A percentile compares a stretch with the other conserved stretches of the same genome.
Evolutionary conservation across 2,113 vertebrate genomes (phyloP).

Genomic region (Phalacrocorax brasilianus): DNA sequence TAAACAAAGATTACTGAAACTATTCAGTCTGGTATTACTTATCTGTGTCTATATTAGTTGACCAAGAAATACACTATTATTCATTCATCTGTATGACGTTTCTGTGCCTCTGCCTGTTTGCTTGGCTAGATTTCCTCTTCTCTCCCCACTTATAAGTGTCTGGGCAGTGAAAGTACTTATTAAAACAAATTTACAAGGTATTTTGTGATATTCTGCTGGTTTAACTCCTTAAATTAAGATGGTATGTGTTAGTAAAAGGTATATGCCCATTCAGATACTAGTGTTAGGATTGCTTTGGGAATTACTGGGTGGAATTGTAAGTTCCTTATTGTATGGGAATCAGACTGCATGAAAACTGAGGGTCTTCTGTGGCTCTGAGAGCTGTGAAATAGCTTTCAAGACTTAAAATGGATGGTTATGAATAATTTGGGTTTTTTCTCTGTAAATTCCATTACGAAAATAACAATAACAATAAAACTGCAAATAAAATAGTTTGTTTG

Average conservation of each 20-base stretch:
- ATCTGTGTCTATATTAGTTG: background rate
- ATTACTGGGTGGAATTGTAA: background rate
- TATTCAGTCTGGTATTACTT: background rate
- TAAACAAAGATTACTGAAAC: conserved; percentile 4
- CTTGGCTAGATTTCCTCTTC: background rate
- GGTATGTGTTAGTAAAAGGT: background rate
- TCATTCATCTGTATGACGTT: background rate
- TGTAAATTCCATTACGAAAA: conserved; percentile 6
- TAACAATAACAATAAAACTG: background rate
- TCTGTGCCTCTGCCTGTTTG: background rate
- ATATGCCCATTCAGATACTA: background rate
- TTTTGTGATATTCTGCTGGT: background rate
- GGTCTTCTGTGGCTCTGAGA: background rate
- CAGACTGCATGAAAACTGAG: background rate
- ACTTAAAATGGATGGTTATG: background rate
- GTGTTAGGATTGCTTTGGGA: background rate
- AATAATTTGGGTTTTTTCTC: background rate
- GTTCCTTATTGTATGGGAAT: background rate
- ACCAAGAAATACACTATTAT: background rate
- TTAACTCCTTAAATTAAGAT: background rate
- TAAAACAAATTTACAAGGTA: background rate
- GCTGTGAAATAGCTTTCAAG: conserved; percentile 27
- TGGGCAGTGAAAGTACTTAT: background rate
- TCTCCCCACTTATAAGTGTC: background rate
- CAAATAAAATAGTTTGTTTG: conserved; percentile 7